Base-by-base conservation (phyloP, 2,888 invertebrate species). In the Marronus borbonicus region DNA sequence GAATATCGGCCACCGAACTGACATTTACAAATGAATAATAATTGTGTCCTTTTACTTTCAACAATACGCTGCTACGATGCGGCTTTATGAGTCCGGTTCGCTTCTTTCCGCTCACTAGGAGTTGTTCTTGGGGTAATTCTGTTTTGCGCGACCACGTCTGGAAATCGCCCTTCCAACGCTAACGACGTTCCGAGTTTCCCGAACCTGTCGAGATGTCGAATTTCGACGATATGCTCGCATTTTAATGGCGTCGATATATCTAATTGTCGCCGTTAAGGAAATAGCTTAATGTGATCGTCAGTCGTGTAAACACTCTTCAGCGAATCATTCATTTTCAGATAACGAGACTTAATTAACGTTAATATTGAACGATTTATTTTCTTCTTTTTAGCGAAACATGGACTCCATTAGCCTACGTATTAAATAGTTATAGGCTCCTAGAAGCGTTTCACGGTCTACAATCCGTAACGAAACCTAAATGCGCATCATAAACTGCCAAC, bases 21-120 rank as follows among this genome's bases (percentile, higher is more conserved):
- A 89, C 89, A 88, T 88, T 88, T 88, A 88, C 88, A 89, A 88
- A 89, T 89, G 89, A 88, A 89, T 88, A 88, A 88, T 88, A 88
- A 88, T 89, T 88, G 87, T 88, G 88, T 87, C 88, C 88, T 88
- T 88, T 88, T 87, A 87, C 87, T 87, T 87, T 87, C 86, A 83
- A 87, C 86, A 87, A 87, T 86, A 81, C 84, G 80, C 82, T 83
- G 80, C 82, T 83, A 39, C 72, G 85, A 85, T 84, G 83, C 84
- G 84, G 84, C 84, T 84, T 85, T 84, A 82, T 84, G 80, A 81
- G 80, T 81, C 83, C 84, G 83, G 85, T 83, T 84, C 84, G 83
- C 52, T 55, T 17, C 52, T 55, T 84, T 82, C 82, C 64, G 36
- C 72, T 31, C 44, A 0, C 44, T 49, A 68, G 49, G 28, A 68